A percentile compares a stretch with the other conserved stretches of the same genome.
Conservation (phyloP, 2,797 vertebrate genomes). For the Limnodromus scolopaceus region DNA sequence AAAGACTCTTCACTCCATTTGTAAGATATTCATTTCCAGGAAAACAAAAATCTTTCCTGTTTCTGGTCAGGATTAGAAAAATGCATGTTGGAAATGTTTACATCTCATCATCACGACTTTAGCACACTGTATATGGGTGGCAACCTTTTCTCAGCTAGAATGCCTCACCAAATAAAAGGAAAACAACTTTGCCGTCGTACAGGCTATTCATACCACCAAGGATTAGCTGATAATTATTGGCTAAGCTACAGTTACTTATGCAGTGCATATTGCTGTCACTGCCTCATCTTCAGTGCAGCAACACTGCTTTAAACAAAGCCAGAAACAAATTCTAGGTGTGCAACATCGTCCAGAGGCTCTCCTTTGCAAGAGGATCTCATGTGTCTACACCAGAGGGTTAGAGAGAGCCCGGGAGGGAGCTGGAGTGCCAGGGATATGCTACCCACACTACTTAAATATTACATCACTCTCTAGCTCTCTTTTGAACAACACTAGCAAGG, state of each 20-base stretch:
- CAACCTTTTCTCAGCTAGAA: neutral
- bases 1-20: neutral
- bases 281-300: neutral
- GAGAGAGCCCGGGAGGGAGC: neutral
- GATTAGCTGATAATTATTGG: neutral
- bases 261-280: neutral
- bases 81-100: neutral
- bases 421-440: neutral
- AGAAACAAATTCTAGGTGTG: neutral
- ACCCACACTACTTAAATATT: neutral
- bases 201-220: neutral
- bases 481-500: neutral
- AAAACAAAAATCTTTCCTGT: neutral
- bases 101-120: neutral
- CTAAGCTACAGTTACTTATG: neutral
- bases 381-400: neutral
- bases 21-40: neutral
- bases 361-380: neutral
- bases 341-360: neutral
- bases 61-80: neutral
- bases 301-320: neutral
- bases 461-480: neutral
- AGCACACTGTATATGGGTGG: fast-evolving
- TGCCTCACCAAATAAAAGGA: neutral
- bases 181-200: neutral